Evolutionary conservation across 2,113 vertebrate species (phyloP), one percentile per base, ranked within the genome.

Genomic region (Bambusicola thoracicus): DNA sequence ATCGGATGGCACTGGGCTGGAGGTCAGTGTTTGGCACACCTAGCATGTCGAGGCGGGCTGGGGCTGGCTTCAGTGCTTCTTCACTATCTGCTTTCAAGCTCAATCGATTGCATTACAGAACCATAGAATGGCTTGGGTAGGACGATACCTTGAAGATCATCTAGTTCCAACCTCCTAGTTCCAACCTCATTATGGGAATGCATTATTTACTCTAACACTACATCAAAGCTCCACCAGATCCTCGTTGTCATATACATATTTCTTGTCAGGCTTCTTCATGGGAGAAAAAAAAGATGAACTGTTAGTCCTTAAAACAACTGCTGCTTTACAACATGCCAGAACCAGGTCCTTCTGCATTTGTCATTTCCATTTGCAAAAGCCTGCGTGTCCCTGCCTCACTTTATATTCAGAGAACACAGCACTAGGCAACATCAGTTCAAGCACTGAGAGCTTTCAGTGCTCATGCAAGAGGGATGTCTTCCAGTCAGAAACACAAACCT

Each of bases 21-120:
- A 34, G 27, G 38, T 15, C 29, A 2, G 0, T 2, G 19, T 11
- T 53, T 46, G 29, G 51, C 40, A 63, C 1, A 1, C 22, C 29
- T 29, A 7, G 17, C 43, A 2, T 1, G 7, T 8, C 14, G 29
- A 63, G 32, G 43, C 38, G 21, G 90, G 29, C 16, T 8, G 11
- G 48, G 46, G 53, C 16, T 2, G 1, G 43, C 25, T 72, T 67
- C 82, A 40, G 58, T 51, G 38, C 29, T 13, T 80, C 82, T 46
- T 81, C 58, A n/a, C 30, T 32, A 10, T 9, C 74, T 27, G 34
- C 88, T 65, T 79, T 51, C 25, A 46, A 18, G 82, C 43, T 48
- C 0, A 0, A 44, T 27, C 36, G 63, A 79, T 61, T 43, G 65
- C 30, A 5, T 40, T 34, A 21, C 19, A 56, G 25, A 56, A 32